Conservation (phyloP, 1,140 invertebrate genomes). For the Drosophila seguyi region DNA sequence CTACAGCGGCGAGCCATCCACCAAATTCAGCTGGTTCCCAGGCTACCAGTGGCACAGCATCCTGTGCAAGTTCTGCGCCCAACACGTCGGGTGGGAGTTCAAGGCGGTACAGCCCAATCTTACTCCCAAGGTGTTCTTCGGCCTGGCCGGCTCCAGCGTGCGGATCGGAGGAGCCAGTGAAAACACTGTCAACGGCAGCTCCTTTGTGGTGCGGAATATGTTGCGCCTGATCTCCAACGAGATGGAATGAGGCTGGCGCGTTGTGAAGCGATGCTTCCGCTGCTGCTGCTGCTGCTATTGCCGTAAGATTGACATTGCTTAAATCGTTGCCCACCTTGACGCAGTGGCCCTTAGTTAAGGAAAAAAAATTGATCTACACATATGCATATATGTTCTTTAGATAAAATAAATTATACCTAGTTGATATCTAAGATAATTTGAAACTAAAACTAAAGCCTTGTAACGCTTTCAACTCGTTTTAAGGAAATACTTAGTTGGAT, state of each 20-base stretch:
- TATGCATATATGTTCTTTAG: constrained; percentile 40
- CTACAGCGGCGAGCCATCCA: constrained; percentile 87
- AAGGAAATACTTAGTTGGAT: not conserved
- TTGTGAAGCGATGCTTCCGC: constrained; percentile 59
- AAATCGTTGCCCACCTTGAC: constrained; percentile 19
- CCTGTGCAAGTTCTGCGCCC: constrained; percentile 88
- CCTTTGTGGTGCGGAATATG: constrained; percentile 66
- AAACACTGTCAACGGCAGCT: constrained; percentile 53
- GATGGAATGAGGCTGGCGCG: constrained; percentile 71
- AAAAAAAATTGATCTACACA: constrained; percentile 69
- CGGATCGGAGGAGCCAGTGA: constrained; percentile 66
- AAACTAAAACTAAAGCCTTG: constrained; percentile 29
- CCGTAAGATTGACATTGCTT: constrained; percentile 5
- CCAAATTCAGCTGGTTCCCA: constrained; percentile 94
- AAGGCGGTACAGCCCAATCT: constrained; percentile 87
- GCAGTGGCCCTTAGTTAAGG: constrained; percentile 8
- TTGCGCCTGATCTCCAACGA: constrained; percentile 60
- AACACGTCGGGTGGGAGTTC: constrained; percentile 93
- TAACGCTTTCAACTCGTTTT: constrained; percentile 14
- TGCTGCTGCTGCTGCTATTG: constrained; percentile 38
- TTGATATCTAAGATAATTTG: constrained; percentile 42
- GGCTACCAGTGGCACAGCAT: constrained; percentile 93
- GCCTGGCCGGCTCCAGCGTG: constrained; percentile 86
- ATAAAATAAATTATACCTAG: constrained; percentile 62
- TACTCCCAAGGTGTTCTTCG: constrained; percentile 90